phyloP scores from a whole-genome alignment of 2,113 vertebrate genomes.

The Pyxicephalus adspersus region DNA sequence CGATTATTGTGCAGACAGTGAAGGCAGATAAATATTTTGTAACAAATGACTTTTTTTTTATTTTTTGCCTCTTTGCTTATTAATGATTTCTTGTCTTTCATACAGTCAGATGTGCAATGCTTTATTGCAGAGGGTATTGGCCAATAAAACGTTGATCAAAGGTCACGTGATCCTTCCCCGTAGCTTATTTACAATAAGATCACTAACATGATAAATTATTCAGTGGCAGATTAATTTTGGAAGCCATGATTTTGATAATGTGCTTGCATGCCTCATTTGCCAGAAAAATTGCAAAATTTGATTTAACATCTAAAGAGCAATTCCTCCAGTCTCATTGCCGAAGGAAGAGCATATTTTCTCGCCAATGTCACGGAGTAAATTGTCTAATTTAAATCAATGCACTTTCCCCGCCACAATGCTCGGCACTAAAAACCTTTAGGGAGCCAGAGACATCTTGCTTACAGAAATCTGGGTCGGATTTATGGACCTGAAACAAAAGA shows the following conservation, averaged over 20 bases:
- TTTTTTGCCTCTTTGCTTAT: background rate
- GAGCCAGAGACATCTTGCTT: constrained; percentile 50
- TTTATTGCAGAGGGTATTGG: constrained; percentile 24
- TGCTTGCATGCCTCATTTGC: constrained; percentile 54
- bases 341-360: constrained; percentile 45
- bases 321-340: constrained; percentile 47
- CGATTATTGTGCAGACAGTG: background rate
- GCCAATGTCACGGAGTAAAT: constrained; percentile 48
- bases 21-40: constrained; percentile 22
- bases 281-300: constrained; percentile 54
- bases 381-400: constrained; percentile 53
- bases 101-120: constrained; percentile 10
- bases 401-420: constrained; percentile 32
- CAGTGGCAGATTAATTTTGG: constrained; percentile 54
- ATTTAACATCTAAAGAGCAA: constrained; percentile 52
- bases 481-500: constrained; percentile 51
- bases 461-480: constrained; percentile 48
- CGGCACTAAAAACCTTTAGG: constrained; percentile 48
- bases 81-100: constrained; percentile 27
- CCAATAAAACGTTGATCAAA: constrained; percentile 23
- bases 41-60: background rate
- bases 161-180: constrained; percentile 29
- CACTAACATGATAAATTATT: constrained; percentile 53
- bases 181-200: constrained; percentile 47
- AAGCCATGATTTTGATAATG: constrained; percentile 55